Evolutionary conservation across 2,113 vertebrate species (phyloP).

Genomic region (Pimephales promelas): DNA sequence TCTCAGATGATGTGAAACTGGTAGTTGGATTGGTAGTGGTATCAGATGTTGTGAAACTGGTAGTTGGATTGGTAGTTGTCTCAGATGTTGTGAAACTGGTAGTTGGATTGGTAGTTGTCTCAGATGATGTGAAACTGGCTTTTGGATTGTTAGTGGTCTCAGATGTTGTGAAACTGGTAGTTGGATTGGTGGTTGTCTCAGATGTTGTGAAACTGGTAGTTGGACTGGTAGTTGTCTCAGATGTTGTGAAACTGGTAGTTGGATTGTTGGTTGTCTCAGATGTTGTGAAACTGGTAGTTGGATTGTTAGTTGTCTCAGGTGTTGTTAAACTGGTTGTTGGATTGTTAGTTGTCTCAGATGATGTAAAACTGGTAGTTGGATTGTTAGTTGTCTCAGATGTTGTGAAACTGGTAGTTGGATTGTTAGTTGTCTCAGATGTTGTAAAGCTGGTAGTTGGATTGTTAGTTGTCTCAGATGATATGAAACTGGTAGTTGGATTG

Average conservation of each 20-base stretch:
- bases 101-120: background rate
- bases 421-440: background rate
- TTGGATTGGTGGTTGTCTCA: background rate
- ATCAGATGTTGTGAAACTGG: background rate
- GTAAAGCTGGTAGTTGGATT: background rate
- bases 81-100: background rate
- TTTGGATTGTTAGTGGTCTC: background rate
- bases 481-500: background rate
- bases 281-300: background rate
- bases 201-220: background rate
- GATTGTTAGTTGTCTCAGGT: background rate
- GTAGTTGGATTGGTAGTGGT: background rate
- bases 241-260: background rate
- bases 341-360: background rate
- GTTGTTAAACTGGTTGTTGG: background rate
- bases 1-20: background rate
- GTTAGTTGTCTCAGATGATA: accelerated
- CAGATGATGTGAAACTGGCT: background rate
- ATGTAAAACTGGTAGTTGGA: background rate
- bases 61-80: background rate
- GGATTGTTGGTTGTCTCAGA: background rate
- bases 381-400: no score
- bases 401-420: background rate
- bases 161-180: background rate
- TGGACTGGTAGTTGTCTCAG: background rate